Evolutionary conservation across 2,888 invertebrate genomes (phyloP).

Genomic region (Hipparchia semele): DNA sequence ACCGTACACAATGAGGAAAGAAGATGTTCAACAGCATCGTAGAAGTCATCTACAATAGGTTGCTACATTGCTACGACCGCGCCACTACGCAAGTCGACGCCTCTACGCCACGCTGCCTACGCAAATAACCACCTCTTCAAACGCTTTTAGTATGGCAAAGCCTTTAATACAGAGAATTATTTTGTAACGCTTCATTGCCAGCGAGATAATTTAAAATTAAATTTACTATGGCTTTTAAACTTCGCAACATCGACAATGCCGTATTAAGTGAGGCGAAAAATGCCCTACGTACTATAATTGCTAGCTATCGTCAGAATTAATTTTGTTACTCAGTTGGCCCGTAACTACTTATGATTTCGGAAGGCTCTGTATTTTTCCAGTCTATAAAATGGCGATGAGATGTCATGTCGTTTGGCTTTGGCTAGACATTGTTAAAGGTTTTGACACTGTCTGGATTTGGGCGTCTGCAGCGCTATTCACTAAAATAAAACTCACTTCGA

Average conservation of each 20-base stretch:
- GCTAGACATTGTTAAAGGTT: too few relatives aligned
- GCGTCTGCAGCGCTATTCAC: too few relatives aligned
- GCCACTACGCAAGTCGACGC: neutral
- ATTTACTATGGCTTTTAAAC: constrained; percentile 7
- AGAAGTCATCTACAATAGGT: neutral
- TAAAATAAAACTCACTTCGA: too few relatives aligned
- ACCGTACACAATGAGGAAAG: too few relatives aligned
- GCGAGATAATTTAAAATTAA: constrained; percentile 15
- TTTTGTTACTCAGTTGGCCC: neutral
- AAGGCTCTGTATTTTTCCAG: too few relatives aligned
- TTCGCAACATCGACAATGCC: neutral
- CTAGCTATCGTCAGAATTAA: neutral
- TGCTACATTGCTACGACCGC: neutral
- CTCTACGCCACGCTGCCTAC: neutral
- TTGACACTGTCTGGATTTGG: too few relatives aligned
- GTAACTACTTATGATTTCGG: neutral
- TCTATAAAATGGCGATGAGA: too few relatives aligned
- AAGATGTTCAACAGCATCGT: too few relatives aligned
- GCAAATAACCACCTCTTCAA: neutral
- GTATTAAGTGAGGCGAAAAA: neutral
- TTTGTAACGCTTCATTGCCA: constrained; percentile 19
- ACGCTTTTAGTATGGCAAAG: neutral
- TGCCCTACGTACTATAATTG: neutral
- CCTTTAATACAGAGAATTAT: neutral
- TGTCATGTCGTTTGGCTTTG: too few relatives aligned